Evolutionary conservation across 2,113 vertebrate genomes (phyloP).

Genomic region (Ictalurus furcatus): DNA sequence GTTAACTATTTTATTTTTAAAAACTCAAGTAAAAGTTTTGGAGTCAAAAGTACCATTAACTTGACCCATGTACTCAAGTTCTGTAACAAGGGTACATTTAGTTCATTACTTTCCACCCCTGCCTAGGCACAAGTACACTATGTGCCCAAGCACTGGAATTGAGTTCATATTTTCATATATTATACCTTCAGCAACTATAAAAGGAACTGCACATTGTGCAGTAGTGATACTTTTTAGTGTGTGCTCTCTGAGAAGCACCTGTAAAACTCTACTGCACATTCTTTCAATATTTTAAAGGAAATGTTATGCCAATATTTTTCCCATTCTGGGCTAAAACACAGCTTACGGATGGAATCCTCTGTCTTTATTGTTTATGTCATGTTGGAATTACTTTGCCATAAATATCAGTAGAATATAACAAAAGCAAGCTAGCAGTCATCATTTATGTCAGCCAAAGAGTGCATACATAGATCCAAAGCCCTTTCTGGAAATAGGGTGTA

Average conservation of each 20-base stretch:
- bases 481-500: conserved; percentile 10
- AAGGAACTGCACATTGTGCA: not conserved
- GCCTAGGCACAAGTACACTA: not conserved
- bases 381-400: not conserved
- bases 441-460: not conserved
- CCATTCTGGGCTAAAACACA: not conserved
- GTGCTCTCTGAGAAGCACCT: not conserved
- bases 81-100: not conserved
- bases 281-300: not conserved
- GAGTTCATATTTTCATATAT: not conserved
- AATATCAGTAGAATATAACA: conserved; percentile 1
- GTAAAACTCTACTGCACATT: not conserved
- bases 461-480: not conserved
- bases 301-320: not conserved
- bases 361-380: not conserved
- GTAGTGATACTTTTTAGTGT: not conserved
- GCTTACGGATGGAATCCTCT: not conserved
- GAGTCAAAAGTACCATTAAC: not conserved
- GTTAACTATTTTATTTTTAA: not conserved
- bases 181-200: not conserved
- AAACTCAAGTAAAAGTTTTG: not conserved
- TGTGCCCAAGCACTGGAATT: not conserved
- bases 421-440: not conserved
- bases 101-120: not conserved
- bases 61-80: not conserved